phyloP scores from a whole-genome alignment of 2,888 invertebrate genomes.

The Bembecia ichneumoniformis region DNA sequence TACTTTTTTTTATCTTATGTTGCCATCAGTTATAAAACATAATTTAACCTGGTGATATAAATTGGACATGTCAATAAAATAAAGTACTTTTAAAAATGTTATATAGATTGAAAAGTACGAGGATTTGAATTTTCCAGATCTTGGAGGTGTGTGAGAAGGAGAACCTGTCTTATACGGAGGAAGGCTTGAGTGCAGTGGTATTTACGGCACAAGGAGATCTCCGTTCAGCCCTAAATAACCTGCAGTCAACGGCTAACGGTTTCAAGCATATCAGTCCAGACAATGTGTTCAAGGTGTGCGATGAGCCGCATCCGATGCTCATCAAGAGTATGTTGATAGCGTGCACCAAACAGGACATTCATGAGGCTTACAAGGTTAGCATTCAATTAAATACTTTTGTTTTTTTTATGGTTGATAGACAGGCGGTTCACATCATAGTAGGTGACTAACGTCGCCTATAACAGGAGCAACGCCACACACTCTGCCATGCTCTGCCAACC shows the following conservation, averaged over 20 bases:
- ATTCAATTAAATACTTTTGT: not conserved
- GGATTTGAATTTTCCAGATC: slow-evolving; percentile 26
- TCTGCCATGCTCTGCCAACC: too few relatives aligned
- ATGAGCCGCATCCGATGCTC: slow-evolving; percentile 97
- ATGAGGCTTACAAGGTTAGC: slow-evolving; percentile 82
- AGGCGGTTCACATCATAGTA: too few relatives aligned
- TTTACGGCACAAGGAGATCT: slow-evolving; percentile 99
- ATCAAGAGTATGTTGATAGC: slow-evolving; percentile 91
- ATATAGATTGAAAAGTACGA: too few relatives aligned
- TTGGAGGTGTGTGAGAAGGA: slow-evolving; percentile 59
- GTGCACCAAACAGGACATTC: slow-evolving; percentile 86
- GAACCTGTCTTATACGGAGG: slow-evolving; percentile 84
- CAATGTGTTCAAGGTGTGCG: slow-evolving; percentile 98
- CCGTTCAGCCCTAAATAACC: slow-evolving; percentile 96
- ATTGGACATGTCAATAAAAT: not conserved
- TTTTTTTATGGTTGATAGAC: too few relatives aligned
- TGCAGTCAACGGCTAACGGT: slow-evolving; percentile 91
- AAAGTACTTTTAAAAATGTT: too few relatives aligned
- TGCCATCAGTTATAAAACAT: too few relatives aligned
- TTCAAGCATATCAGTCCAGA: slow-evolving; percentile 92
- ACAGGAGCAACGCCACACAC: too few relatives aligned
- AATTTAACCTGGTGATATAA: not conserved
- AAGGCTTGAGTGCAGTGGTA: slow-evolving; percentile 95
- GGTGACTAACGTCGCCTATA: too few relatives aligned
- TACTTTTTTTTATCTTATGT: too few relatives aligned